Evolutionary conservation across 2,888 invertebrate genomes (phyloP).

Genomic region (Cryptops parisi): DNA sequence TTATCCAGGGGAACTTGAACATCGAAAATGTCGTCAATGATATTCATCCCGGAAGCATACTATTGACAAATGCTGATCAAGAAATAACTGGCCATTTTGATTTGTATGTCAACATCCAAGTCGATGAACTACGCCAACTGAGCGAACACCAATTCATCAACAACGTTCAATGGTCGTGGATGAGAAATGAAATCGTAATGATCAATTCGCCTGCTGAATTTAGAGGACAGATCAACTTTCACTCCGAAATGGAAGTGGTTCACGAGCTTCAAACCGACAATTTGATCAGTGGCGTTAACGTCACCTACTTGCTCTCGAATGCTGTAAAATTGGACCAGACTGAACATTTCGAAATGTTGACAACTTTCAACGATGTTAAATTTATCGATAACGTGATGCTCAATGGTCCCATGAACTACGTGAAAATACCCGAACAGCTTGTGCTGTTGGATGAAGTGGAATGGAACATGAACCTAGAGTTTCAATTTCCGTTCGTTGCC

Average conservation of each 20-base stretch:
- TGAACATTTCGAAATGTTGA: not conserved
- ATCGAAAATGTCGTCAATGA: conserved; percentile 1
- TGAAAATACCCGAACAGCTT: not conserved
- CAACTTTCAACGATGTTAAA: not conserved
- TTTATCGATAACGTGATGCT: not conserved
- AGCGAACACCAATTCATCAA: not conserved
- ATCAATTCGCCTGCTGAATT: not conserved
- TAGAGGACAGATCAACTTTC: not conserved
- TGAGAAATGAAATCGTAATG: not conserved
- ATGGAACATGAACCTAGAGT: conserved; percentile 1
- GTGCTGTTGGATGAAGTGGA: not conserved
- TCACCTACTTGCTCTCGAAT: not conserved
- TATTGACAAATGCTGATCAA: conserved; percentile 11
- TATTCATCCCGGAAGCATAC: not conserved
- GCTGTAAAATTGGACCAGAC: not conserved
- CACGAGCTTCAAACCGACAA: not conserved
- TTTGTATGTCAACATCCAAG: not conserved
- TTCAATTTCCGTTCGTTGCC: not conserved
- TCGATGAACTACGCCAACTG: not conserved
- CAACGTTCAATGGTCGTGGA: conserved; percentile 2
- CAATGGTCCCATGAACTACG: not conserved
- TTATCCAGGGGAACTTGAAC: not conserved
- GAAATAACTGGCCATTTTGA: not conserved
- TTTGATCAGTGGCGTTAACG: not conserved
- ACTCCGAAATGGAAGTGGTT: not conserved